Percentiles rank a stretch among this genome's conserved stretches.
Conservation (phyloP, 1,140 invertebrate genomes). For the Papilio machaon region DNA sequence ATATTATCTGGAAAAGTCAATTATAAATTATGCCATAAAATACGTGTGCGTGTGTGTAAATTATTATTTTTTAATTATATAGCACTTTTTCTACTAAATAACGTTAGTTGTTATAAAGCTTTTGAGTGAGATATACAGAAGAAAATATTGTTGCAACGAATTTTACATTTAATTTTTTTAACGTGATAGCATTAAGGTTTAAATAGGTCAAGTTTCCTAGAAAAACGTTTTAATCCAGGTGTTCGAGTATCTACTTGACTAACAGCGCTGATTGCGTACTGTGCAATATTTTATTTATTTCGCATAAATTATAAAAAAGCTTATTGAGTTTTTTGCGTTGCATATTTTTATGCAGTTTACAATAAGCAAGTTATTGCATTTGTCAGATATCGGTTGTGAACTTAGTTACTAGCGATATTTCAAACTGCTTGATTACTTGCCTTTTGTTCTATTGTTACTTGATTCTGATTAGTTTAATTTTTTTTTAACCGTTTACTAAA, state of each 20-base stretch:
- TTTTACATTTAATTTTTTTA: background rate
- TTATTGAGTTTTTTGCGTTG: background rate
- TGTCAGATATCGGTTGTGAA: background rate
- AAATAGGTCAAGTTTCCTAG: conserved; percentile 23
- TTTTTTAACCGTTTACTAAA: no score
- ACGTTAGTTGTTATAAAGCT: no score
- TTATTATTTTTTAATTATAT: background rate
- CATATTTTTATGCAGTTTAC: background rate
- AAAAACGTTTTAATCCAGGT: conserved; percentile 20
- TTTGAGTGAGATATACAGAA: background rate
- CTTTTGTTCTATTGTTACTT: no score
- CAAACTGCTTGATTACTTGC: no score
- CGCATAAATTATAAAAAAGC: conserved; percentile 6
- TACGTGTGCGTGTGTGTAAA: background rate
- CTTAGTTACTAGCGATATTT: background rate
- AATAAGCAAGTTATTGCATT: background rate
- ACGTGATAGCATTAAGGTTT: conserved; percentile 15
- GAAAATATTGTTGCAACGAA: background rate
- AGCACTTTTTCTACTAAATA: no score
- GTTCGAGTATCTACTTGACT: conserved; percentile 5
- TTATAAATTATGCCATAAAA: background rate
- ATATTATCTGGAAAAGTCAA: background rate
- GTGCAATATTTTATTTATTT: background rate
- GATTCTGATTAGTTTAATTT: no score
- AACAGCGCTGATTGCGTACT: conserved; percentile 16